Conservation (phyloP, 2,113 vertebrate genomes). For the Platanista minor region DNA sequence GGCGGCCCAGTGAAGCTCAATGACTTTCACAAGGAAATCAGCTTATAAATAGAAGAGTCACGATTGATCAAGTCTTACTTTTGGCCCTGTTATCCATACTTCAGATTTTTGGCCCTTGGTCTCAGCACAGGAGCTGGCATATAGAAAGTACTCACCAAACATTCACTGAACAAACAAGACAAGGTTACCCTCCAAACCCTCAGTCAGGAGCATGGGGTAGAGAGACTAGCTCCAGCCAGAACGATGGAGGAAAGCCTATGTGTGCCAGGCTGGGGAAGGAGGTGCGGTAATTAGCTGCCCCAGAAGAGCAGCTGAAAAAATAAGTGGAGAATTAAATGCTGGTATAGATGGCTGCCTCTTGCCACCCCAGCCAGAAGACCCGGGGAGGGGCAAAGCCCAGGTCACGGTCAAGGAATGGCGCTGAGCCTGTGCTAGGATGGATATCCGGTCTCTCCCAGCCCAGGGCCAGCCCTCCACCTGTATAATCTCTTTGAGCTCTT, state of each 20-base stretch:
- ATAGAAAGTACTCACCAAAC: neutral
- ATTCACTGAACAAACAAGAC: neutral
- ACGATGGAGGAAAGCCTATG: neutral
- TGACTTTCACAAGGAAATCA: neutral
- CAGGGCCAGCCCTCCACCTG: constrained; percentile 71
- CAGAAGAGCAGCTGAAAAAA: neutral
- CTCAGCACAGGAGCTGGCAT: neutral
- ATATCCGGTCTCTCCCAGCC: neutral
- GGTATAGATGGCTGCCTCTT: neutral
- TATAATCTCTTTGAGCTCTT: constrained; percentile 80
- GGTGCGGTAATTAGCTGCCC: neutral
- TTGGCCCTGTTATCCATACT: neutral
- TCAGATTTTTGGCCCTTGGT: neutral
- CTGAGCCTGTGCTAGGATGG: neutral
- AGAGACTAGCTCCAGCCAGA: neutral
- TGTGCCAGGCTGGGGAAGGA: neutral
- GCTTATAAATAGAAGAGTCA: neutral
- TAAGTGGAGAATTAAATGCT: neutral
- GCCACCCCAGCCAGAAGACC: neutral
- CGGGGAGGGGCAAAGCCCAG: neutral
- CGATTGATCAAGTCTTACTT: neutral
- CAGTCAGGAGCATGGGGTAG: neutral
- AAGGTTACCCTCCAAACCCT: neutral
- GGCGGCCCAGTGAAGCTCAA: neutral
- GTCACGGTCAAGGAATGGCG: neutral